Percentiles rank a stretch among this genome's conserved stretches.
These are phyloP conservation scores for Pheosia tremula DNA, from an alignment of 2,888 invertebrate species.

Conservation along the genomic window DNA sequence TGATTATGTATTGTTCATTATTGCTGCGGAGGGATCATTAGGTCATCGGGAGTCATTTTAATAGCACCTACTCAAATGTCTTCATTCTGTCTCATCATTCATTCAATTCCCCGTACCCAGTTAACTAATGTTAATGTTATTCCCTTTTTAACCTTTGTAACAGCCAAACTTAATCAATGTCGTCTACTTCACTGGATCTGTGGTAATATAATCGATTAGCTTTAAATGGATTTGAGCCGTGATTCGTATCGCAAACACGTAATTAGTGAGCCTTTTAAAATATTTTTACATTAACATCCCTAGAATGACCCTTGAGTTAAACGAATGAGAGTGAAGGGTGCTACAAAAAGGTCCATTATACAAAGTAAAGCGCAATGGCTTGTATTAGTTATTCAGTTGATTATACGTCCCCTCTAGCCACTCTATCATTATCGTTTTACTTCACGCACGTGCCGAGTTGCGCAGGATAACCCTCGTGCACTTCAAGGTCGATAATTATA, in stretches of 20 bases:
- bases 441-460: constrained; percentile 75
- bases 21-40: constrained; percentile 14
- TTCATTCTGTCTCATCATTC: constrained; percentile 26
- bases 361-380: constrained; percentile 74
- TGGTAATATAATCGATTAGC: constrained; percentile 3
- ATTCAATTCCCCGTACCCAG: constrained; percentile 37
- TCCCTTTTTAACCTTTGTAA: constrained; percentile 40
- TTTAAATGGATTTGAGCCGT: constrained; percentile 25
- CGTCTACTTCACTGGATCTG: constrained; percentile 22
- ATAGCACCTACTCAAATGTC: constrained; percentile 23
- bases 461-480: constrained; percentile 63
- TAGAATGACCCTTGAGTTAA: constrained; percentile 54
- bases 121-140: constrained; percentile 42
- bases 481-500: constrained; percentile 79
- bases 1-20: constrained; percentile 28
- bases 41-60: constrained; percentile 33
- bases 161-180: constrained; percentile 33
- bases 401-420: constrained; percentile 77
- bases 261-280: constrained; percentile 44
- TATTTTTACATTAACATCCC: constrained; percentile 66
- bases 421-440: constrained; percentile 82
- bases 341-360: constrained; percentile 72
- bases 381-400: constrained; percentile 83
- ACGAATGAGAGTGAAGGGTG: constrained; percentile 55
- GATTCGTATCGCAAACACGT: constrained; percentile 8